A percentile compares a stretch with the other conserved stretches of the same genome.
phyloP scores from a whole-genome alignment of 2,797 vertebrate genomes.

The Tenualosa ilisha region DNA sequence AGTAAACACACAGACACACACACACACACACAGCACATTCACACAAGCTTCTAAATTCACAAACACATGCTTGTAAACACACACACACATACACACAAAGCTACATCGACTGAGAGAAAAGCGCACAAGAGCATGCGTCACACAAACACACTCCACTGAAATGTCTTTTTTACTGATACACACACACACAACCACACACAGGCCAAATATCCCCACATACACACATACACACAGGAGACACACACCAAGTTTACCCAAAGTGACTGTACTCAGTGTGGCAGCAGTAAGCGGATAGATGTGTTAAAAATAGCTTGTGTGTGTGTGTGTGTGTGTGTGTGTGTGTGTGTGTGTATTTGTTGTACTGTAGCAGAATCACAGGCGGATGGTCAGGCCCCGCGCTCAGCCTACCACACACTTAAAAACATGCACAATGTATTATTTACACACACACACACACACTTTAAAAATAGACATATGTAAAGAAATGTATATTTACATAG shows the following conservation, averaged over 20 bases:
- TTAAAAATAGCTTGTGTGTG: neutral
- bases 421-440: neutral
- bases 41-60: conserved; percentile 22
- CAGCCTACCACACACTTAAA: neutral
- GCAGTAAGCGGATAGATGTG: conserved; percentile 39
- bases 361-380: neutral
- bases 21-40: neutral
- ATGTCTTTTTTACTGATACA: conserved; percentile 41
- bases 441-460: neutral
- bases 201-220: no score
- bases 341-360: neutral
- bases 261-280: conserved; percentile 27
- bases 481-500: neutral
- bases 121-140: neutral
- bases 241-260: conserved; percentile 44
- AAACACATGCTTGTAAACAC: conserved; percentile 30
- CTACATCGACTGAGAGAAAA: conserved; percentile 39
- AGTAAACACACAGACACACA: conserved; percentile 16
- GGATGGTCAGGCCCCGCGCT: neutral
- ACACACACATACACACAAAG: conserved; percentile 13
- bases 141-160: neutral
- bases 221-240: conserved; percentile 28
- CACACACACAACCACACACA: neutral
- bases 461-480: neutral
- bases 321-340: neutral